phyloP scores from a whole-genome alignment of 2,113 vertebrate species.

The Ibidorhyncha struthersii region DNA sequence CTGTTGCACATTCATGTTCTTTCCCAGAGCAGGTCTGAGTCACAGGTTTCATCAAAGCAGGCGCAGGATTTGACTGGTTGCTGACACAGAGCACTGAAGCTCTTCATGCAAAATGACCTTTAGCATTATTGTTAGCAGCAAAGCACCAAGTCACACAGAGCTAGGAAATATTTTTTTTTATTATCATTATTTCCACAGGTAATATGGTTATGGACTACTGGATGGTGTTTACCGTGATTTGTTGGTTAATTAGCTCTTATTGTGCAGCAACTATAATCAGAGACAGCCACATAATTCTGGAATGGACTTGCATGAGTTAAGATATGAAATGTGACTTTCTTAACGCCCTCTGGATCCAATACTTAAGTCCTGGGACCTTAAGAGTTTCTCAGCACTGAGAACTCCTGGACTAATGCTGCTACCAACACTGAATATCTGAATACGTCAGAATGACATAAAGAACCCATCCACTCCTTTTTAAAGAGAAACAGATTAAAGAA shows the following conservation, averaged over 20 bases:
- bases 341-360: not conserved
- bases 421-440: not conserved
- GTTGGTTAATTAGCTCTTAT: not conserved
- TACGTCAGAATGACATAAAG: not conserved
- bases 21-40: not conserved
- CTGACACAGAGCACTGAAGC: not conserved
- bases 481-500: not conserved
- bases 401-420: not conserved
- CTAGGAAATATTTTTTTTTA: not conserved
- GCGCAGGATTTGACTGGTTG: not conserved
- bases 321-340: not conserved
- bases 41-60: not conserved
- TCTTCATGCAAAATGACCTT: not conserved
- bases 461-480: not conserved
- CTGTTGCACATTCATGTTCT: not conserved
- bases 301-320: not conserved
- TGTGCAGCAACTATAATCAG: not conserved
- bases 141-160: not conserved
- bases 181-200: not conserved
- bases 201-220: not conserved
- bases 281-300: not conserved
- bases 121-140: not conserved
- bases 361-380: not conserved
- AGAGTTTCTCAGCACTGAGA: not conserved
- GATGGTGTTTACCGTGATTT: not conserved